A percentile compares a stretch with the other conserved stretches of the same genome.
These are phyloP conservation scores for Kryphioiulus occultus DNA, from an alignment of 2,888 invertebrate genomes.

Conservation along the genomic window DNA sequence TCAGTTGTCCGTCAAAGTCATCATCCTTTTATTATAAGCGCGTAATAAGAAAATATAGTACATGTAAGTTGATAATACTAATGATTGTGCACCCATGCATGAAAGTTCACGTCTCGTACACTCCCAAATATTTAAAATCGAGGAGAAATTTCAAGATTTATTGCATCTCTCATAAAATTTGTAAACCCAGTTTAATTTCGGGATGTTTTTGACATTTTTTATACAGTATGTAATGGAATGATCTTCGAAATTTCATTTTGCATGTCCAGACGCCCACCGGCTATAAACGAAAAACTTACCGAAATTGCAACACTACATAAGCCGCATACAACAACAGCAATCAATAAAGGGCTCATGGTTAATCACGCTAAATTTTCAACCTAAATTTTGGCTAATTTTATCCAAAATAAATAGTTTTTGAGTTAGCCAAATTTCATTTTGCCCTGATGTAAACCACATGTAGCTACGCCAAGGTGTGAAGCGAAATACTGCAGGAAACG, in stretches of 20 bases:
- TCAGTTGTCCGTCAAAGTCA: constrained; percentile 24
- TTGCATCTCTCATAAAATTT: too few species aligned
- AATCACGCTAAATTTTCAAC: background rate
- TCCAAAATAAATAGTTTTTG: background rate
- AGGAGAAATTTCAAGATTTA: too few species aligned
- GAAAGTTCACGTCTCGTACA: too few species aligned
- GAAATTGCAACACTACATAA: background rate
- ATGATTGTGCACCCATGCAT: too few species aligned
- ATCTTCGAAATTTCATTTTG: too few species aligned
- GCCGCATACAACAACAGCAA: background rate
- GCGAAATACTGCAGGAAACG: background rate
- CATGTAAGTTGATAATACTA: too few species aligned
- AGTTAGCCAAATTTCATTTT: background rate
- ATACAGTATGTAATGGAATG: too few species aligned
- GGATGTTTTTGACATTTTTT: too few species aligned
- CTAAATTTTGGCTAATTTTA: background rate
- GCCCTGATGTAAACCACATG: background rate
- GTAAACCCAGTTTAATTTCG: too few species aligned
- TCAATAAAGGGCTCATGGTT: background rate
- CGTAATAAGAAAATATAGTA: too few species aligned
- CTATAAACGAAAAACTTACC: background rate
- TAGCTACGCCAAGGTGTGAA: background rate
- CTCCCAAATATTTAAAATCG: too few species aligned
- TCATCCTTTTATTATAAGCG: constrained; percentile 33
- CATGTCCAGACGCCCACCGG: too few species aligned